Base-by-base conservation (phyloP, 2,113 vertebrate genomes). In the Syngnathus typhle region DNA sequence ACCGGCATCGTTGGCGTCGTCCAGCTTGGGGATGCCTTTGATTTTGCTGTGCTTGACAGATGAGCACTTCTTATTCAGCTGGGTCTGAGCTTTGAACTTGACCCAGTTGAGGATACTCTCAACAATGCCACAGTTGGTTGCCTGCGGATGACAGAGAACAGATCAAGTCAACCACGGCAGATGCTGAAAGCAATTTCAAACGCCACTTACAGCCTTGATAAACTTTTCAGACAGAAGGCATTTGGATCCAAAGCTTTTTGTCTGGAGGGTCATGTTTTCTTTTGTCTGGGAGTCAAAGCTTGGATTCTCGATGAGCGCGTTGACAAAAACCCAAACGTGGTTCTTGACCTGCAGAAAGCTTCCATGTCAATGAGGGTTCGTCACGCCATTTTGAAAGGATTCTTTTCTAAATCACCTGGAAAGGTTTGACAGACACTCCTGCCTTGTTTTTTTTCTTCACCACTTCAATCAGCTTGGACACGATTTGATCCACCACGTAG, bases 391-490 rank as follows among this genome's bases (percentile, higher is more conserved):
- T 19, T 9, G 0, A 38, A 60, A 44, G 15, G 10, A 0, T 4
- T 2, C 46, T 19, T 10, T 23, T 43, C 1, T 1, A 49, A 71
- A 55, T 54, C 0, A 93, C 97, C 95, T 99, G 97, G 89, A 99
- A 99, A n/a, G 97, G 97, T 88, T 99, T 99, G 62, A 99, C 96
- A 6, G 94, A 91, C 67, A 99, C 96, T 69, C 97, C 97, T 69
- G 96, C 97, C 90, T 99, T 99, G 84, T 99, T 99, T 88, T 99
- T 99, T 90, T 98, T 98, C 90, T 99, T 99, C 73, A 99, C 97
- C 62, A 98, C 96, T 86, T 99, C 97, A 61, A 99, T 98, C 52
- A 99, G 93, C 85, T 99, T 99, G 73, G 93, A 69, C 74, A 98
- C 95, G 64, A 99, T 95, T 85, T 99, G 97, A 90, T 99, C 96